phyloP scores from a whole-genome alignment of 1,140 invertebrate genomes.

The Periplaneta americana region DNA sequence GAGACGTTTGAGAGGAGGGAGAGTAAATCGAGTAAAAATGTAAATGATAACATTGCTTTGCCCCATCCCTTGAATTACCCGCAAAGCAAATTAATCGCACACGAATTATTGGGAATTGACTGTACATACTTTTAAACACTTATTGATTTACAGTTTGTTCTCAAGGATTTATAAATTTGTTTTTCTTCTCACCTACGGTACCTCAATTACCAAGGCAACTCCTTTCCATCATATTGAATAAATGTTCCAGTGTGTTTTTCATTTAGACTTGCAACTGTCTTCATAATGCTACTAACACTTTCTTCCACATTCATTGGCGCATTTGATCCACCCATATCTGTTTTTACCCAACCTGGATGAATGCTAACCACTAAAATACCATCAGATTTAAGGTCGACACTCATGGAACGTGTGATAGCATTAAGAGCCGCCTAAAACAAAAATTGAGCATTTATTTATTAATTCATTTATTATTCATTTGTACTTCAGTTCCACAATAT shows the following conservation, averaged over 20 bases:
- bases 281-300: slow-evolving; percentile 57
- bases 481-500: background rate
- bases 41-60: no score
- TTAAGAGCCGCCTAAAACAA: slow-evolving; percentile 73
- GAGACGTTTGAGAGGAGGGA: no score
- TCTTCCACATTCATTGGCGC: slow-evolving; percentile 65
- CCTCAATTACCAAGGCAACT: slow-evolving; percentile 60
- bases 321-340: slow-evolving; percentile 78
- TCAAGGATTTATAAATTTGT: background rate
- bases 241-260: slow-evolving; percentile 67
- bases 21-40: no score
- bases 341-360: slow-evolving; percentile 89
- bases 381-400: slow-evolving; percentile 68
- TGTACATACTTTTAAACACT: no score
- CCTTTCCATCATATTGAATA: slow-evolving; percentile 67
- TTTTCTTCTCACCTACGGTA: background rate
- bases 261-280: slow-evolving; percentile 52
- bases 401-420: slow-evolving; percentile 79
- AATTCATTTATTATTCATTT: no score
- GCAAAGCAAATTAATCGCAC: no score
- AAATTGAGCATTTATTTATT: slow-evolving; percentile 18
- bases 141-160: background rate
- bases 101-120: no score
- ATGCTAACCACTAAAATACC: slow-evolving; percentile 69
- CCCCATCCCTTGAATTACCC: no score